Evolutionary conservation across 1,140 invertebrate genomes (phyloP).

Genomic region (Brachionus rotundiformis): DNA sequence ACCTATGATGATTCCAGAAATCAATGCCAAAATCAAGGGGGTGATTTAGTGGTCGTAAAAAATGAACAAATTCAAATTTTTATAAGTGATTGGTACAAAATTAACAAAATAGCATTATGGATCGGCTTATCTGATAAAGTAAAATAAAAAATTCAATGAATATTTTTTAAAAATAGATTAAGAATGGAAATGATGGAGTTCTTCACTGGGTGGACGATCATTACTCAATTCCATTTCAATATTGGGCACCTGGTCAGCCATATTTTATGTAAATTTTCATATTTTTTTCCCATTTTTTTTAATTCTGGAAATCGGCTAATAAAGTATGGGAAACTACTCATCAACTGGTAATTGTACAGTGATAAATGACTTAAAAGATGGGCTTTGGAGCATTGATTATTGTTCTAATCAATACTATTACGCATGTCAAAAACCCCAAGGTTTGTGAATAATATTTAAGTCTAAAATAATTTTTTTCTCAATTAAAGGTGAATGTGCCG

Average conservation of each 20-base stretch:
- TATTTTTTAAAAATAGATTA: too few species aligned
- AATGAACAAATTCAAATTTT: constrained; percentile 42
- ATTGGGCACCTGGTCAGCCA: constrained; percentile 33
- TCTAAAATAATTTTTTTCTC: not conserved
- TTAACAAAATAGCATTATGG: constrained; percentile 13
- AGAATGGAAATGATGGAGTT: constrained; percentile 34
- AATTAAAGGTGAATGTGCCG: constrained; percentile 36
- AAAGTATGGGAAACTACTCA: not conserved
- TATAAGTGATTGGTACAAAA: constrained; percentile 41
- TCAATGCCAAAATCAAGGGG: constrained; percentile 32
- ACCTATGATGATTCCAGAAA: constrained; percentile 19
- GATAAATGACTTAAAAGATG: constrained; percentile 28
- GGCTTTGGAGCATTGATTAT: constrained; percentile 38
- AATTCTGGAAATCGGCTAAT: not conserved
- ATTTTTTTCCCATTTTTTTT: not conserved
- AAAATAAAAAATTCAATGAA: too few species aligned
- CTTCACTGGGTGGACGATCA: constrained; percentile 50
- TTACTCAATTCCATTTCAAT: constrained; percentile 41
- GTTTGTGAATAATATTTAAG: not conserved
- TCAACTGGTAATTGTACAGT: constrained; percentile 32
- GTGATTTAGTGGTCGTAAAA: constrained; percentile 26
- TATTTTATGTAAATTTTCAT: constrained; percentile 27
- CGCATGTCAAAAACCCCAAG: constrained; percentile 45
- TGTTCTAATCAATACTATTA: constrained; percentile 39
- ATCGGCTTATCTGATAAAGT: constrained; percentile 45